These are phyloP conservation scores for Meghimatium bilineatum DNA, from an alignment of 2,888 invertebrate species.

Conservation along the genomic window DNA sequence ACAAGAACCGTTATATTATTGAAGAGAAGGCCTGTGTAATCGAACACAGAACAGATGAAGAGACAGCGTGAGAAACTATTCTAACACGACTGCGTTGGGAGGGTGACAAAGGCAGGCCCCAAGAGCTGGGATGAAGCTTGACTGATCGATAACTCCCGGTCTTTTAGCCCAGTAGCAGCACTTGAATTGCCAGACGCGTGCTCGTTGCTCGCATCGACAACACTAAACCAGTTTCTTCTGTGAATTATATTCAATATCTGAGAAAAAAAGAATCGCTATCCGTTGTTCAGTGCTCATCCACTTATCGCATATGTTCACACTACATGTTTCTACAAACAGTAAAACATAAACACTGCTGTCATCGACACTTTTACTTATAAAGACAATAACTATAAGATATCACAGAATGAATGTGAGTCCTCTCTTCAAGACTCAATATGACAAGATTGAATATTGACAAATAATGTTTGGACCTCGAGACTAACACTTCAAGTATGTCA, in stretches of 20 bases:
- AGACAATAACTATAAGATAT: too few species aligned
- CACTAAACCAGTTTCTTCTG: background rate
- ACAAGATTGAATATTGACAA: too few species aligned
- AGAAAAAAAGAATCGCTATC: background rate
- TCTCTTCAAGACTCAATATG: too few species aligned
- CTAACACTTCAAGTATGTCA: too few species aligned
- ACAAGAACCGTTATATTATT: background rate
- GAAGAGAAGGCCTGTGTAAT: background rate
- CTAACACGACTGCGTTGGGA: background rate
- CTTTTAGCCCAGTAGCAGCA: background rate
- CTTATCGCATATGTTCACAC: too few species aligned
- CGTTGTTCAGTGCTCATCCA: too few species aligned
- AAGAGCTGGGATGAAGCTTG: background rate
- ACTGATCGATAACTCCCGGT: conserved; percentile 32
- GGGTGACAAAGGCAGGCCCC: conserved; percentile 10
- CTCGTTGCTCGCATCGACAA: conserved; percentile 2
- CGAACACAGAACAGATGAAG: background rate
- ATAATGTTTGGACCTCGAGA: too few species aligned
- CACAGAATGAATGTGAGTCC: too few species aligned
- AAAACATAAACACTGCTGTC: too few species aligned
- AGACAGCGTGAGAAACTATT: background rate
- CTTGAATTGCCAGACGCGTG: conserved; percentile 12
- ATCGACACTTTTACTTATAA: too few species aligned
- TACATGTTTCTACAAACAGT: too few species aligned
- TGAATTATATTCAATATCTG: background rate